phyloP scores from a whole-genome alignment of 2,113 vertebrate species.

The Neogale vison region DNA sequence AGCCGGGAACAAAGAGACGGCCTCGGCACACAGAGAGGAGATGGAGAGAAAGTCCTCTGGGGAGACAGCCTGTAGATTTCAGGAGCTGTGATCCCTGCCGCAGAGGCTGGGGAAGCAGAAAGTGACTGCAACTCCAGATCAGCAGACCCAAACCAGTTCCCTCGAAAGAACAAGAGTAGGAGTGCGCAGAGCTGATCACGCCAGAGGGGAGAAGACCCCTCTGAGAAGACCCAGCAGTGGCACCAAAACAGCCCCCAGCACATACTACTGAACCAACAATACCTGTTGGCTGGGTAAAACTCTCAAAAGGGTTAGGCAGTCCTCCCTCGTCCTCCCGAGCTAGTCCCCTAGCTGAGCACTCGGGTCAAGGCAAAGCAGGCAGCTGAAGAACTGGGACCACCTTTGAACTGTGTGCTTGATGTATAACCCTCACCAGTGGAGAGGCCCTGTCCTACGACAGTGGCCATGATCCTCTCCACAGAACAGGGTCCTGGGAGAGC shows the following conservation, averaged over 20 bases:
- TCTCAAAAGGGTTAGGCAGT: not conserved
- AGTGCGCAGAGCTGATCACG: not conserved
- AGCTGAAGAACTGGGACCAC: not conserved
- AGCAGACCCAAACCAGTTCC: constrained; percentile 16
- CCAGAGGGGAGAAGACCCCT: not conserved
- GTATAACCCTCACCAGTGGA: not conserved
- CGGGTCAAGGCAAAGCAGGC: not conserved
- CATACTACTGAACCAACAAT: not conserved
- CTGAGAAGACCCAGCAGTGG: not conserved
- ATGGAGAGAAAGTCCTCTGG: not conserved
- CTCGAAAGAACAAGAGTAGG: not conserved
- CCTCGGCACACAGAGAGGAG: not conserved
- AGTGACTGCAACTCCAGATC: not conserved
- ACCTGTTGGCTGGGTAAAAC: not conserved
- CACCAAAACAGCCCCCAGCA: not conserved
- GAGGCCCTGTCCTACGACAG: not conserved
- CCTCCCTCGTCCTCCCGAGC: too few relatives aligned
- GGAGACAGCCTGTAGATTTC: not conserved
- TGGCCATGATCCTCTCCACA: not conserved
- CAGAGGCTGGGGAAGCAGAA: constrained; percentile 9
- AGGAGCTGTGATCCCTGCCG: not conserved
- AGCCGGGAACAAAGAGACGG: constrained; percentile 47
- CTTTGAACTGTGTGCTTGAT: not conserved
- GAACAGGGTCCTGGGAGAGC: not conserved
- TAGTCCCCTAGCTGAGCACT: not conserved